Evolutionary conservation across 2,113 vertebrate genomes (phyloP), one percentile per base, ranked within the genome.

Genomic region (Salvelinus fontinalis): DNA sequence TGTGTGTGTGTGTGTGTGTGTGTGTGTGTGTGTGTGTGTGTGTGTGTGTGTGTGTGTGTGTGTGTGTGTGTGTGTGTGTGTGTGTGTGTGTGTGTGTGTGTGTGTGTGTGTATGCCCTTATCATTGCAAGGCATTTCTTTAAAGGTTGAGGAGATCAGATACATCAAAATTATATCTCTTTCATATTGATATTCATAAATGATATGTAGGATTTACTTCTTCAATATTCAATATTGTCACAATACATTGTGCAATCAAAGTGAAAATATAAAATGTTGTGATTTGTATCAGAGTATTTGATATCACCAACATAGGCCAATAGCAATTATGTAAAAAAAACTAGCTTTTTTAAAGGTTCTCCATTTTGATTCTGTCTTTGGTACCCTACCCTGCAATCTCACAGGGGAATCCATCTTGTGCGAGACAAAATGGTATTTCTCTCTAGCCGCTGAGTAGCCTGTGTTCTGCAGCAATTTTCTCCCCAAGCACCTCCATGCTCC

Each of bases 321-420:
- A 49, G 60, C 59, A 69, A 71, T 81, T 75, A 82, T 83, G 84
- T 79, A 86, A 87, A 70, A 67, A 39, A 34, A 34, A 1, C 0
- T 2, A 6, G 34, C 34, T 34, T 34, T 34, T 34, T 34, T 34
- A 34, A 34, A 34, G 34, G 34, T 68, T 34, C 74, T 92, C 90
- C 92, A 91, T 92, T 92, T 92, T 92, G 91, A 90, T 90, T 90
- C 84, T 79, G 88, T 86, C 83, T 88, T 62, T 86, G 89, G 89
- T 86, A 79, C 80, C 88, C 86, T 84, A 79, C 80, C 88, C 86
- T 84, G 87, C 88, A 89, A 90, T 90, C 85, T 90, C 86, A 84
- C 84, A 83, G 90, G 90, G 92, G 91, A 91, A 89, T 92, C 90
- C 90, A 91, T 92, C 89, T 92, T 91, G 89, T 86, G 90, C 76